Conservation (phyloP, 53 echinoderm and acorn worm species). For the Antedon mediterranea region DNA sequence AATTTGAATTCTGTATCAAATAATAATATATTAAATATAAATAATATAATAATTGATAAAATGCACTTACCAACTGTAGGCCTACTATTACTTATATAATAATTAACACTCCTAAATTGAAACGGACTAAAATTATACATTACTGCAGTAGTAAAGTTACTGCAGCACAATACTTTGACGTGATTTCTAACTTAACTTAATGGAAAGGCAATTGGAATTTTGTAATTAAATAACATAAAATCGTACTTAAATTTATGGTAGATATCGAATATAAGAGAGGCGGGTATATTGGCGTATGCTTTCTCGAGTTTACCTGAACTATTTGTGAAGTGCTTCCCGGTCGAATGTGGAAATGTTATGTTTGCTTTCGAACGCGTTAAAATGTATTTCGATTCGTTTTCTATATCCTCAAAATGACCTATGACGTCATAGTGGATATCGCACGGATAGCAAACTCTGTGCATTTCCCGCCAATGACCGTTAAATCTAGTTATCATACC, state of each 20-base stretch:
- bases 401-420: background rate
- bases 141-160: too few relatives aligned
- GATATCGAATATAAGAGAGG: background rate
- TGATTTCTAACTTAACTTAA: too few relatives aligned
- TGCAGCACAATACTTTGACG: too few relatives aligned
- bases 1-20: too few relatives aligned
- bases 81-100: too few relatives aligned
- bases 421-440: background rate
- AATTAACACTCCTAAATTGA: too few relatives aligned
- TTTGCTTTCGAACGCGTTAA: background rate
- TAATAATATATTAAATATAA: too few relatives aligned
- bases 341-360: background rate
- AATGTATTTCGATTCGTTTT: background rate
- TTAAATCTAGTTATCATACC: background rate
- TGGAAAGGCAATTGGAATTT: background rate
- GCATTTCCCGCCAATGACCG: background rate
- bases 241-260: background rate
- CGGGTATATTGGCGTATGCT: background rate
- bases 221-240: background rate
- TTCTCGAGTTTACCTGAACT: background rate
- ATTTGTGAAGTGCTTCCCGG: background rate
- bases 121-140: too few relatives aligned
- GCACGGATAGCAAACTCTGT: background rate
- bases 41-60: too few relatives aligned
- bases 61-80: too few relatives aligned